Evolutionary conservation across 53 echinoderm and acorn worm genomes (phyloP).

Genomic region (Glandiceps talaboti): DNA sequence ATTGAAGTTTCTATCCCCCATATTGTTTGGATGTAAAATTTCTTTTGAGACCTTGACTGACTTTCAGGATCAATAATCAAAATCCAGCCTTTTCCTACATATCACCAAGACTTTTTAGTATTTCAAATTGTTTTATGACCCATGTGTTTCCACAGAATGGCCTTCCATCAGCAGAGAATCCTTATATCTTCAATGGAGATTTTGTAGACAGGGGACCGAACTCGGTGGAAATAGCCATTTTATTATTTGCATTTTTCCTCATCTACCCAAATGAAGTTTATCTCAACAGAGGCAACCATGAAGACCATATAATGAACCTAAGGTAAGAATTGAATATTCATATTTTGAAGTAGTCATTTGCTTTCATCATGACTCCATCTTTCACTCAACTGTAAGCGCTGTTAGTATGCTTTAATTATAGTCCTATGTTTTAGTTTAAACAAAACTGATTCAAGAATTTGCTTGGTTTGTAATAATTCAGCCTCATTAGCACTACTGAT

Average conservation of each 20-base stretch:
- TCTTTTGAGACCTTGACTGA: too few species aligned
- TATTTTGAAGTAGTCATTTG: not conserved
- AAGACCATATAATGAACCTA: constrained; percentile 91
- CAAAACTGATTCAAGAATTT: too few species aligned
- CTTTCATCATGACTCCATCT: not conserved
- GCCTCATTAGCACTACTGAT: too few species aligned
- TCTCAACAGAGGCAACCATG: constrained; percentile 91
- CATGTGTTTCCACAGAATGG: constrained; percentile 52
- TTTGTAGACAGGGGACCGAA: constrained; percentile 84
- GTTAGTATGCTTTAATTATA: not conserved
- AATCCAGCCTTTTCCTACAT: too few species aligned
- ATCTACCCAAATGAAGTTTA: constrained; percentile 92
- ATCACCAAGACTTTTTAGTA: too few species aligned
- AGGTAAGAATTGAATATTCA: constrained; percentile 28
- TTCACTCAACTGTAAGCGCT: not conserved
- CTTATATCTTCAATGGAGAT: constrained; percentile 97
- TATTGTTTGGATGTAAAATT: too few species aligned
- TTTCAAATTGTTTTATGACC: too few species aligned
- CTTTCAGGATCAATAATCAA: too few species aligned
- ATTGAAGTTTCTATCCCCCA: too few species aligned
- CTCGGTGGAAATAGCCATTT: constrained; percentile 77
- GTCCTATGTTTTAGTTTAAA: too few species aligned
- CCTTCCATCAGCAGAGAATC: constrained; percentile 79
- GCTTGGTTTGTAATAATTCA: too few species aligned
- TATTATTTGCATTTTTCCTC: constrained; percentile 75